Conservation (phyloP, 1,140 invertebrate species). For the Leptestheria dahalacensis region DNA sequence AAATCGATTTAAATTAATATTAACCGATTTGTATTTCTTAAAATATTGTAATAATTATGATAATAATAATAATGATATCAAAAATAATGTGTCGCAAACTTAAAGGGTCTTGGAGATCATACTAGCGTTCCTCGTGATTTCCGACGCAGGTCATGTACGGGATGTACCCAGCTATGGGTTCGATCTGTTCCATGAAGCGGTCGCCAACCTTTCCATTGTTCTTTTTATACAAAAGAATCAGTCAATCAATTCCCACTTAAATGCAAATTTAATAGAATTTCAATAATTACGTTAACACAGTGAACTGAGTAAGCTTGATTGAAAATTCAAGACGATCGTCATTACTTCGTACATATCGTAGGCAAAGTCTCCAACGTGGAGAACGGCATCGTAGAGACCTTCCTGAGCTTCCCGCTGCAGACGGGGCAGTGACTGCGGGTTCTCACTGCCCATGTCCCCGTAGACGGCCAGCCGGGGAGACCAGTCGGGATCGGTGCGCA, state of each 20-base stretch:
- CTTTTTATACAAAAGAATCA: too few species aligned
- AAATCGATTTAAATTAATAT: too few species aligned
- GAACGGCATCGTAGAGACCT: conserved; percentile 66
- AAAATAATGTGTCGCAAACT: conserved; percentile 7
- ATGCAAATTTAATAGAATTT: too few species aligned
- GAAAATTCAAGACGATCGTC: conserved; percentile 19
- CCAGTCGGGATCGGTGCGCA: conserved; percentile 47
- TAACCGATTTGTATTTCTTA: conserved; percentile 12
- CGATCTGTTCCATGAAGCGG: conserved; percentile 78
- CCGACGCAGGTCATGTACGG: conserved; percentile 86
- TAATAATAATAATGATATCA: too few species aligned
- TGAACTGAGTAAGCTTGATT: conserved; percentile 2
- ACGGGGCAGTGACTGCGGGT: conserved; percentile 48
- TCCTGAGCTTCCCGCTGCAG: conserved; percentile 65
- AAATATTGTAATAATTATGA: too few species aligned
- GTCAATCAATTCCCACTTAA: too few species aligned
- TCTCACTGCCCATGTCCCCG: conserved; percentile 20
- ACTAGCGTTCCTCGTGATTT: conserved; percentile 78
- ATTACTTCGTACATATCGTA: conserved; percentile 75
- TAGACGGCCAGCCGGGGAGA: conserved; percentile 55
- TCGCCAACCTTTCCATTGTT: conserved; percentile 63
- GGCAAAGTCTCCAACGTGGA: conserved; percentile 91
- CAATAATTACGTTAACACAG: conserved; percentile 17
- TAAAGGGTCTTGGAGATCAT: too few species aligned
- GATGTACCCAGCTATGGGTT: conserved; percentile 66